Conservation (phyloP, 2,888 invertebrate genomes). For the Troides oblongomaculatus region DNA sequence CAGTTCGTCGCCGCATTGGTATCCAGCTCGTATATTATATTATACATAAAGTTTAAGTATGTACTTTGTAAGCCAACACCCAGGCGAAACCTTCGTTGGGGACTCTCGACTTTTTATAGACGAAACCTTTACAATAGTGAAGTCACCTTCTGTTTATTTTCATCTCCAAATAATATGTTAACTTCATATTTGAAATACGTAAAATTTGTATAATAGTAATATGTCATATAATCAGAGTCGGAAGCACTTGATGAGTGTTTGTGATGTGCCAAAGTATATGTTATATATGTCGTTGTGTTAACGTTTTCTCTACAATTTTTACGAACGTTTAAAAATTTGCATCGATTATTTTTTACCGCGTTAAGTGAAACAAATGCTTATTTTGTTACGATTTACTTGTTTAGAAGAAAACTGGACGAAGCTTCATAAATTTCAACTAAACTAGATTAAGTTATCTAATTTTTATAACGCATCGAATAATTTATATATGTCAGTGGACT, state of each 20-base stretch:
- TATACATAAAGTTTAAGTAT: conserved; percentile 46
- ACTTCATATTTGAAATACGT: conserved; percentile 31
- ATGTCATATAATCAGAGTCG: conserved; percentile 33
- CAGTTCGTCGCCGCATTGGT: conserved; percentile 13
- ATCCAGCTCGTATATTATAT: conserved; percentile 12
- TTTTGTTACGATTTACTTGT: too few relatives aligned
- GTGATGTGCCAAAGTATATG: conserved; percentile 53
- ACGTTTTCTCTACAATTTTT: conserved; percentile 6
- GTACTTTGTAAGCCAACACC: conserved; percentile 48
- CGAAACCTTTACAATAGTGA: conserved; percentile 39
- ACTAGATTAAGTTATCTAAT: too few relatives aligned
- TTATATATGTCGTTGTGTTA: conserved; percentile 19
- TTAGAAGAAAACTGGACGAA: too few relatives aligned
- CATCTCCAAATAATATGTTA: conserved; percentile 18
- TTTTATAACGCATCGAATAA: too few relatives aligned
- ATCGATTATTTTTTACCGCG: neutral
- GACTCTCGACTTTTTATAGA: conserved; percentile 44
- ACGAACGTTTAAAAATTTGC: conserved; percentile 22
- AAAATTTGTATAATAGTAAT: conserved; percentile 33
- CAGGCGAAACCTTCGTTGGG: conserved; percentile 47
- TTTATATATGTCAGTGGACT: too few relatives aligned
- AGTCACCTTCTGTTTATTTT: conserved; percentile 35
- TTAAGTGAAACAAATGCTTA: too few relatives aligned
- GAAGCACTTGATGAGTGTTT: conserved; percentile 38
- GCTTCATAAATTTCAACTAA: too few relatives aligned